phyloP scores from a whole-genome alignment of 2,888 invertebrate genomes.

The Cheilosia vulpina region DNA sequence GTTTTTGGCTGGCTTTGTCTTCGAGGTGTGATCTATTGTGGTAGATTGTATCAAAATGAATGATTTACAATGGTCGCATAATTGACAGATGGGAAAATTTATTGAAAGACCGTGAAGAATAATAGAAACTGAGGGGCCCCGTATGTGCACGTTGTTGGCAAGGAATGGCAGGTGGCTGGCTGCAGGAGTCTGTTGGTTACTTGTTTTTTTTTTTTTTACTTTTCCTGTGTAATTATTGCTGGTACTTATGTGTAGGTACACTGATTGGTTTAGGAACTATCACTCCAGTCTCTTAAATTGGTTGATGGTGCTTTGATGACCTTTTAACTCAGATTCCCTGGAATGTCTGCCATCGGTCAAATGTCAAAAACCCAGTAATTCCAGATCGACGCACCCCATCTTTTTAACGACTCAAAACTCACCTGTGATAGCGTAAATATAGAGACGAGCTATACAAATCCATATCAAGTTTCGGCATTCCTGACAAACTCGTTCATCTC shows the following conservation, averaged over 20 bases:
- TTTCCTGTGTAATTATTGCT: too few species aligned
- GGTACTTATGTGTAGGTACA: too few species aligned
- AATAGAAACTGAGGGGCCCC: conserved; percentile 34
- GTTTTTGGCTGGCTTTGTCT: conserved; percentile 53
- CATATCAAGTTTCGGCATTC: too few species aligned
- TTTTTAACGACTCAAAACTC: not conserved
- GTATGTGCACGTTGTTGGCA: conserved; percentile 7
- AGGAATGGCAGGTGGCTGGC: conserved; percentile 21
- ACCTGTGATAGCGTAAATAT: not conserved
- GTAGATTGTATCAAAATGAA: conserved; percentile 76
- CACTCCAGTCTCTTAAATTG: too few species aligned
- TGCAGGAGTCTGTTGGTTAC: not conserved
- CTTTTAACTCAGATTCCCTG: too few species aligned
- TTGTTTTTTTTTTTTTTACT: too few species aligned
- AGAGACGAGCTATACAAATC: too few species aligned
- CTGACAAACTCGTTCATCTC: too few species aligned
- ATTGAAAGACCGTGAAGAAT: conserved; percentile 63
- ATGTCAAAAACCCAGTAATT: not conserved
- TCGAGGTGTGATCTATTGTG: conserved; percentile 76
- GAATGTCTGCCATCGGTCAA: too few species aligned
- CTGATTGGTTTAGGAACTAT: too few species aligned
- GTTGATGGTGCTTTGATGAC: too few species aligned
- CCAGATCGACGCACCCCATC: not conserved
- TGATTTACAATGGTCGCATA: conserved; percentile 77
- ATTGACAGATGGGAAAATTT: conserved; percentile 78